These are phyloP conservation scores for Antidorcas marsupialis DNA, from an alignment of 2,113 vertebrate genomes.

Conservation along the genomic window DNA sequence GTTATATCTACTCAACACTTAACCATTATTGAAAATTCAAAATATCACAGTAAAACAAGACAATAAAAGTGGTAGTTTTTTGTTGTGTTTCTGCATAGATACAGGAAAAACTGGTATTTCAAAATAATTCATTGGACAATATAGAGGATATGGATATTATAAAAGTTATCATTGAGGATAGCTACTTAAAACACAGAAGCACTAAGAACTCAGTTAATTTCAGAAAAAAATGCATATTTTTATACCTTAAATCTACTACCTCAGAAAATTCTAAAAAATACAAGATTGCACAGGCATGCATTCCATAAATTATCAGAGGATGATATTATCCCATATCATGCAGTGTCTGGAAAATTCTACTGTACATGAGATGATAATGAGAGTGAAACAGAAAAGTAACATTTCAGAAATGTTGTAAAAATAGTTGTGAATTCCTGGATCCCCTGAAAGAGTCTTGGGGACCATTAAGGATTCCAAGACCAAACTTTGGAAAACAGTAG, in stretches of 20 bases:
- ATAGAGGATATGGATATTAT: not conserved
- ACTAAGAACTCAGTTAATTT: not conserved
- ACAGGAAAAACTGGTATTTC: not conserved
- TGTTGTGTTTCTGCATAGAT: not conserved
- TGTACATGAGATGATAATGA: not conserved
- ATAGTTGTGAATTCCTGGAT: not conserved
- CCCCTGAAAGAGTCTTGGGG: not conserved
- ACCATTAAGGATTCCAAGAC: not conserved
- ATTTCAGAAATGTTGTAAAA: not conserved
- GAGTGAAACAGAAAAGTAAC: not conserved
- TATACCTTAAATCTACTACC: not conserved
- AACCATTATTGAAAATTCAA: not conserved
- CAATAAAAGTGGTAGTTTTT: not conserved
- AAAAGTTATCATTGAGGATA: not conserved
- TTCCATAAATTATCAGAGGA: not conserved
- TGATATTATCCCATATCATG: not conserved
- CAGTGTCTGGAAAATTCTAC: not conserved
- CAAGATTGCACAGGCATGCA: not conserved
- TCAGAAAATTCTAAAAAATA: slow-evolving; percentile 1
- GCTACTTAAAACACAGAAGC: not conserved
- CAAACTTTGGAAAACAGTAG: not conserved
- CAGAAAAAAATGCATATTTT: not conserved
- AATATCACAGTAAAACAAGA: not conserved
- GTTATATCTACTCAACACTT: not conserved
- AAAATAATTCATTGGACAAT: not conserved